Evolutionary conservation across 2,888 invertebrate genomes (phyloP).

Genomic region (Lasioglossum marginatum): DNA sequence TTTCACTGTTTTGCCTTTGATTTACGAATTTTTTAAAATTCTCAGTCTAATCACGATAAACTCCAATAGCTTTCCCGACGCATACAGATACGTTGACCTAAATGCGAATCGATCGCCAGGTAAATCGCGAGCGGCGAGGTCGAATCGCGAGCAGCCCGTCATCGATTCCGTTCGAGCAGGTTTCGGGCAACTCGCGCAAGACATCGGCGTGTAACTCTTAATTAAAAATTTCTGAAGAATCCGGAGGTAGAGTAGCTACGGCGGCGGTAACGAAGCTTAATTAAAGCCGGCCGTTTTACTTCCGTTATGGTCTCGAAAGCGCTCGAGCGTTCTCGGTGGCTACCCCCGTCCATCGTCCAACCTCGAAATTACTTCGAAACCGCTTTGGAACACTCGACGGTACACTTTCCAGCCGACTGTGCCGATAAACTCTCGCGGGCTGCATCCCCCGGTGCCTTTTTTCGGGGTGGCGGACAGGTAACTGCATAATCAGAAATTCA

Average conservation of each 20-base stretch:
- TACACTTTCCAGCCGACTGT: constrained; percentile 60
- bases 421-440: constrained; percentile 29
- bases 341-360: constrained; percentile 15
- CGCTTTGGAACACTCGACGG: constrained; percentile 63
- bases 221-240: constrained; percentile 66
- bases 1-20: too few relatives aligned
- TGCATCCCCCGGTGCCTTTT: constrained; percentile 30
- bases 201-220: constrained; percentile 58
- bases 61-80: neutral
- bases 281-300: constrained; percentile 66
- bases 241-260: constrained; percentile 39
- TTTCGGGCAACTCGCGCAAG: constrained; percentile 40
- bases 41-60: neutral
- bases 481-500: neutral
- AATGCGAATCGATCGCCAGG: constrained; percentile 44
- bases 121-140: constrained; percentile 17
- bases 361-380: constrained; percentile 68
- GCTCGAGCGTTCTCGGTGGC: constrained; percentile 46
- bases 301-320: constrained; percentile 65
- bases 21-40: too few relatives aligned
- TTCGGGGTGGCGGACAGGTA: constrained; percentile 60
- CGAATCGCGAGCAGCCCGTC: constrained; percentile 41
- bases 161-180: constrained; percentile 45
- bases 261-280: constrained; percentile 65
- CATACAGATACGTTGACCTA: constrained; percentile 28